Base-by-base conservation (phyloP, 2,797 vertebrate species). In the Oreonectes daqikongensis region DNA sequence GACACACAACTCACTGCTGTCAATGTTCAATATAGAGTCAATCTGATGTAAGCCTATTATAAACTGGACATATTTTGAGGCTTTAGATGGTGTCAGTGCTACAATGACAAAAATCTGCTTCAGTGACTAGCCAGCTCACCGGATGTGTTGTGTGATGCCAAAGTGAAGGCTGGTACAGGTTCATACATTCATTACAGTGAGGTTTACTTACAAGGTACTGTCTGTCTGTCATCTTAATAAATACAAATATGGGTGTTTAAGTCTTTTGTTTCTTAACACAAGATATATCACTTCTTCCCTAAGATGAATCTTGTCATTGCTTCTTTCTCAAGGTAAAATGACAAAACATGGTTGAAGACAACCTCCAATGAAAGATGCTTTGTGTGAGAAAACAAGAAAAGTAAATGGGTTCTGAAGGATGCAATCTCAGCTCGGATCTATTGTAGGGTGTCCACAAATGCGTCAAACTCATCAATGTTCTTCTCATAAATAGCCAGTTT, bases 371-470 rank as follows among this genome's bases (percentile, higher is more conserved):
- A 30, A 30, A 17, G 48, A 64, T 12, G 50, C 68, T 64, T 66
- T 20, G 50, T 44, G 32, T 48, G 52, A 70, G 35, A 59, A 32
- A 15, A 5, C 11, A 28, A 24, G n/a, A 48, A 14, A n/a, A 52
- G 14, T 38, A 15, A 73, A 44, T 32, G 32, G 26, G 60, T 69
- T 66, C 46, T 75, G 24, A 38, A 78, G 46, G 8, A 61, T 60
- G n/a, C 26, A 55, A 42, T 71, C 42, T 55, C 69, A 69, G 65
- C 84, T 79, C 6, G 59, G 71, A 71, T 78, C 91, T 95, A 98
- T 89, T 99, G 97, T 77, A 99, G 93, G 80, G 96, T 99, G 85
- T 99, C 98, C 80, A 99, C 97, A 80, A 99, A 99, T 12, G 97
- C 96, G 68, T 99, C 98, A 78, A 99, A 99, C 86, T 99, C 98